A percentile compares a stretch with the other conserved stretches of the same genome.
These are phyloP conservation scores for Noctua janthe DNA, from an alignment of 2,888 invertebrate genomes.

Conservation along the genomic window DNA sequence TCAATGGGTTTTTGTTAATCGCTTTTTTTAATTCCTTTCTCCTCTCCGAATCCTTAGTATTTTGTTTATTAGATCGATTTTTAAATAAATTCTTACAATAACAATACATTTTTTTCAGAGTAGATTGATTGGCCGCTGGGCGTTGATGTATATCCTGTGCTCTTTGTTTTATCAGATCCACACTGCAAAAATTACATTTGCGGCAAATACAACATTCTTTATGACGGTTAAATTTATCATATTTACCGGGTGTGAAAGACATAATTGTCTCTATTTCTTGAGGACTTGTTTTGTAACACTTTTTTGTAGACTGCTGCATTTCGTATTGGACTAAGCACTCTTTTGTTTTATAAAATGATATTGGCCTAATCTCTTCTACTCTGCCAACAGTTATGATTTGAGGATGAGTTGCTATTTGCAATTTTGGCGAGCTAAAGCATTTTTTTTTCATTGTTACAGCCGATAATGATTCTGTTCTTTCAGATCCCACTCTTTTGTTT, in stretches of 20 bases:
- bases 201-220: slow-evolving; percentile 2
- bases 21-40: not conserved
- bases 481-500: slow-evolving; percentile 10
- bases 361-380: slow-evolving; percentile 53
- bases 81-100: slow-evolving; percentile 39
- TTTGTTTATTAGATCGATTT: slow-evolving; percentile 20
- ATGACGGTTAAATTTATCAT: slow-evolving; percentile 67
- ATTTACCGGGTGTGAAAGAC: slow-evolving; percentile 62
- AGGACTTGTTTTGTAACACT: not conserved
- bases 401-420: slow-evolving; percentile 55
- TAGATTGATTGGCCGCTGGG: not conserved
- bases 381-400: slow-evolving; percentile 41
- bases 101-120: slow-evolving; percentile 17
- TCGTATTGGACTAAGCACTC: slow-evolving; percentile 62
- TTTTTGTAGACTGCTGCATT: slow-evolving; percentile 49
- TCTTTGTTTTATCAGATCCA: not conserved
- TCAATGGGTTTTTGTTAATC: not conserved
- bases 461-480: too few species aligned
- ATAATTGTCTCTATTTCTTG: slow-evolving; percentile 28
- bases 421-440: slow-evolving; percentile 71
- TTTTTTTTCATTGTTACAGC: too few species aligned
- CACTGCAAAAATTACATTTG: not conserved
- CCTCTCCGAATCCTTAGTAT: not conserved
- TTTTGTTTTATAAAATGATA: slow-evolving; percentile 53
- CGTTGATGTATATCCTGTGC: slow-evolving; percentile 10